Evolutionary conservation across 2,888 invertebrate species (phyloP).

Genomic region (Onchidella celtica): DNA sequence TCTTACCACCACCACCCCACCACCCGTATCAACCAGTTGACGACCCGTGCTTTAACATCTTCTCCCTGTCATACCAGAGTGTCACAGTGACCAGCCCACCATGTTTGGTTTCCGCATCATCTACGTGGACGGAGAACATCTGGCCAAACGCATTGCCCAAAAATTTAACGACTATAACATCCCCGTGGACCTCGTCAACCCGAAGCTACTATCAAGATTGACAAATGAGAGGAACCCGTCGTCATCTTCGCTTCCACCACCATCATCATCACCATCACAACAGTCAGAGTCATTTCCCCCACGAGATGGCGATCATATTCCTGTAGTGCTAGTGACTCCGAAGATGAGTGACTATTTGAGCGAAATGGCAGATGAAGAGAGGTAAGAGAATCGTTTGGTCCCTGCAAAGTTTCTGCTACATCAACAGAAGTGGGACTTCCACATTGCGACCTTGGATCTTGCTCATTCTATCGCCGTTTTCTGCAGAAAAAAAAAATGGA

Average conservation of each 20-base stretch:
- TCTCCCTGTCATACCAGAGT: background rate
- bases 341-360: constrained; percentile 1
- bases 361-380: background rate
- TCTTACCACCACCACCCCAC: background rate
- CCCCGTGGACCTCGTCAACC: constrained; percentile 2
- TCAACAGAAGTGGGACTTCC: background rate
- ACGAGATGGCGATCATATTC: background rate
- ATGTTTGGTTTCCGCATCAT: constrained; percentile 22
- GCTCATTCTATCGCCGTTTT: background rate
- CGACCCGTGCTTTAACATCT: too few relatives aligned
- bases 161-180: constrained; percentile 21
- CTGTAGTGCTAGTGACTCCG: constrained; percentile 16
- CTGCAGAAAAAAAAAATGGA: too few relatives aligned
- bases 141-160: background rate
- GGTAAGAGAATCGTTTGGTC: background rate
- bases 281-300: too few relatives aligned
- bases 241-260: background rate
- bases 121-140: constrained; percentile 1
- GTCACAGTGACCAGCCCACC: too few relatives aligned
- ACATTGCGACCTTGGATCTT: background rate
- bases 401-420: background rate
- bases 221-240: background rate
- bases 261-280: background rate
- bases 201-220: background rate
- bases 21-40: background rate